Conservation (phyloP, 2,888 invertebrate genomes). For the Lochmaea capreae region DNA sequence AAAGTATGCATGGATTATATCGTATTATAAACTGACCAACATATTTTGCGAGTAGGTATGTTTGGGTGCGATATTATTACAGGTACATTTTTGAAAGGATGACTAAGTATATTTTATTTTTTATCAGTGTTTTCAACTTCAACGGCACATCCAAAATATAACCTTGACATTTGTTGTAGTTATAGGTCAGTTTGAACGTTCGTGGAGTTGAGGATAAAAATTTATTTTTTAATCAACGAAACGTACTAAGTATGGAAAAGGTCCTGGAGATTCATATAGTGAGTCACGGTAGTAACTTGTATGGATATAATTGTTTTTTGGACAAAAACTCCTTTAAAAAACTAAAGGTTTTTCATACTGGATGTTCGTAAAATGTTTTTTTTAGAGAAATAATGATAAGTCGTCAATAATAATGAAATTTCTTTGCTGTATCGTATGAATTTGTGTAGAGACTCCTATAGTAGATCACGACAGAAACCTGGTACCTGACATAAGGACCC, state of each 20-base stretch:
- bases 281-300: conserved; percentile 32
- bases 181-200: neutral
- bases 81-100: neutral
- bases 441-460: conserved; percentile 3
- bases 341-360: neutral
- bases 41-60: neutral
- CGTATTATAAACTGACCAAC: conserved; percentile 16
- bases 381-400: too few species aligned
- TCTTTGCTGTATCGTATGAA: neutral
- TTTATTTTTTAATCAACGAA: neutral
- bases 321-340: neutral
- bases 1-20: conserved; percentile 18
- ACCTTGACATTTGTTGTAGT: neutral
- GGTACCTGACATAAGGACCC: too few species aligned
- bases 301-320: neutral
- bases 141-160: neutral
- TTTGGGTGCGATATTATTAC: conserved; percentile 17
- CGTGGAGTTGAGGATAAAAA: neutral
- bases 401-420: too few species aligned
- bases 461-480: neutral
- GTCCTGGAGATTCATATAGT: conserved; percentile 28
- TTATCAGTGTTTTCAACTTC: neutral
- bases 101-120: neutral
- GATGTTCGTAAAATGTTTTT: neutral
- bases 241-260: too few species aligned